Evolutionary conservation across 2,797 vertebrate species (phyloP), one percentile per base, ranked within the genome.

Genomic region (Phrynocephalus guinanensis): DNA sequence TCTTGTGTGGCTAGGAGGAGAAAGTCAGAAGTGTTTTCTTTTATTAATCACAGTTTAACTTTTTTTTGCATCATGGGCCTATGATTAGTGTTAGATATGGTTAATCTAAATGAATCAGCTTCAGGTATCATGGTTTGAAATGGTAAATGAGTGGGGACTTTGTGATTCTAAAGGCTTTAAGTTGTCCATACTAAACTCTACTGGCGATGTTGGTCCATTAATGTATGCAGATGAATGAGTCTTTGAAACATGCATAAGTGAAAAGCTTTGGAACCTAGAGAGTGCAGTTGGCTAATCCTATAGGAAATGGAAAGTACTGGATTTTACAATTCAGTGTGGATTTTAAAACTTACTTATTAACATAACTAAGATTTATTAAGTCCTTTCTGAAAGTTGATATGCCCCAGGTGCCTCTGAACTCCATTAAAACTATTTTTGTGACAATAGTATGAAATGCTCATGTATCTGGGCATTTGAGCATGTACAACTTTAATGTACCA

Each of bases 341-440:
- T 76, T 88, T 24, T n/a, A 56, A 38, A 85, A 73, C 3, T 73
- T 26, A 13, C 28, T 50, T 66, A 56, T 84, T 84, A 73, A 33
- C 11, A 63, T 22, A 24, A 63, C 2, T 80, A 33, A 56, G 16
- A 2, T 10, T 80, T 30, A 26, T 79, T 33, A 50, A 15, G 38
- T 80, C 15, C 60, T 63, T 76, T 52, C 52, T 80, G 24, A 73
- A 84, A 52, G 70, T 73, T 30, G 75, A 84, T 88, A 52, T 75
- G 56, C 1, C 56, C 44, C 1, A 63, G 63, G 66, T 18, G 5
- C 0, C 10, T 85, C 6, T 50, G 20, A 68, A 24, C 75, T 84
- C 30, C 52, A 26, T 86, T 10, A 44, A 9, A 10, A 3, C 11
- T 50, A 75, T 81, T 16, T 50, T 11, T 66, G 2, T 30, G 28